Evolutionary conservation across 2,797 vertebrate genomes (phyloP), one percentile per base, ranked within the genome.

Genomic region (Gymnocypris eckloni): DNA sequence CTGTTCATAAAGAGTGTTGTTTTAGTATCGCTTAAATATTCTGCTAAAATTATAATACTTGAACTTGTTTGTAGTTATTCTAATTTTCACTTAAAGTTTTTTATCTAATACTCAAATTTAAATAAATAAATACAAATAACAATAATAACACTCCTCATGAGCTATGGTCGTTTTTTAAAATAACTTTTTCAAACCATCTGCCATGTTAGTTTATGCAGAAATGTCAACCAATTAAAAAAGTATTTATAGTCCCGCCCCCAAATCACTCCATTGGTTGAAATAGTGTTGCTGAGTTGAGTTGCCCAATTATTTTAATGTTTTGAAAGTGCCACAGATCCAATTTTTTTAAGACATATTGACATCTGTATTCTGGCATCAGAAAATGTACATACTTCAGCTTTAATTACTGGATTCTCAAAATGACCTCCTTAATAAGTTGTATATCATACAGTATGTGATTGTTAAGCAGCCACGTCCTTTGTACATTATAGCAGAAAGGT

Each of bases 401-500:
- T 8, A 59, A 59, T 43, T 43, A 72, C 15, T 72, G 6, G 5
- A 43, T 69, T 54, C 20, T 78, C 41, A 9, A 59, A 56, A 61
- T 54, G 6, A 39, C 11, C 56, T 54, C 50, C 54, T 39, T 54
- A 69, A 39, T 83, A 78, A 79, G 43, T 43, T 39, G n/a, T 41
- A 39, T 71, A 70, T 28, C n/a, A 9, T 48, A 79, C 81, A 79
- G 4, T 20, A 45, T 28, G 43, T 80, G 83, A 45, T 43, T 33
- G 22, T 13, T 81, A 86, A 89, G 84, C 83, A 77, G 76, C 39
- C 80, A 64, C 77, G 50, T 83, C 84, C 88, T 92, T 86, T 90
- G 79, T 89, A 87, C 90, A 89, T 90, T 90, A 87, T 73, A 61
- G 70, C 70, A 82, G 82, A 84, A 90, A 86, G 89, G 91, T 92